phyloP scores from a whole-genome alignment of 2,797 vertebrate species.

The Brotula barbata region DNA sequence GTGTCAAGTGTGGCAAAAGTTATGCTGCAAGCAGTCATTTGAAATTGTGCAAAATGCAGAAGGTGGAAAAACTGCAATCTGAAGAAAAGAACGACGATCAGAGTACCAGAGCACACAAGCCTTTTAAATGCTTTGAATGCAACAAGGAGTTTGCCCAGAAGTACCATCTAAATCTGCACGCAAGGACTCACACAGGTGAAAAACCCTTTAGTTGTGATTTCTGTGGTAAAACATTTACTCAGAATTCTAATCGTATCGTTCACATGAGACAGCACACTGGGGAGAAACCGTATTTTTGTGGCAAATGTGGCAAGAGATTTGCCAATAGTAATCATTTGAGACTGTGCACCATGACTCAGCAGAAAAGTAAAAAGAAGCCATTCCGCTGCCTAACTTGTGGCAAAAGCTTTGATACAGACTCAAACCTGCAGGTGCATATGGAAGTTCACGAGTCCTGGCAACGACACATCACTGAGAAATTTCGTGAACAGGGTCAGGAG shows the following conservation, averaged over 20 bases:
- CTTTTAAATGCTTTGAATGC: background rate
- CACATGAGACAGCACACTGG: slow-evolving; percentile 37
- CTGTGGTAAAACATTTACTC: slow-evolving; percentile 32
- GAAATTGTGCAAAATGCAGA: background rate
- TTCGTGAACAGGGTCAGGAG: background rate
- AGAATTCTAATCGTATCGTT: slow-evolving; percentile 13
- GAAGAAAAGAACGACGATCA: no score
- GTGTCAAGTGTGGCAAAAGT: slow-evolving; percentile 27
- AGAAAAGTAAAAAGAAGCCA: background rate
- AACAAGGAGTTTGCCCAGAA: background rate
- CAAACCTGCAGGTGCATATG: slow-evolving; percentile 15
- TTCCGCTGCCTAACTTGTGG: background rate
- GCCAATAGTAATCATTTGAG: slow-evolving; percentile 36
- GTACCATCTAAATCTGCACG: background rate
- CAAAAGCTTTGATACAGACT: slow-evolving; percentile 10
- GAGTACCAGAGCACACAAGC: no score
- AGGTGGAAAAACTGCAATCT: no score
- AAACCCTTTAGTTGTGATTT: slow-evolving; percentile 28
- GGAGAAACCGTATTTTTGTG: slow-evolving; percentile 33
- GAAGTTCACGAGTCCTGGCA: slow-evolving; percentile 17
- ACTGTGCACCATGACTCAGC: background rate
- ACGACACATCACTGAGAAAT: background rate
- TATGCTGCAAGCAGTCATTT: slow-evolving; percentile 35
- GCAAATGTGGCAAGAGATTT: slow-evolving; percentile 26
- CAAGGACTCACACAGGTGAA: background rate